These are phyloP conservation scores for Gallinago jamesoni DNA, from an alignment of 2,113 vertebrate genomes.

Conservation along the genomic window DNA sequence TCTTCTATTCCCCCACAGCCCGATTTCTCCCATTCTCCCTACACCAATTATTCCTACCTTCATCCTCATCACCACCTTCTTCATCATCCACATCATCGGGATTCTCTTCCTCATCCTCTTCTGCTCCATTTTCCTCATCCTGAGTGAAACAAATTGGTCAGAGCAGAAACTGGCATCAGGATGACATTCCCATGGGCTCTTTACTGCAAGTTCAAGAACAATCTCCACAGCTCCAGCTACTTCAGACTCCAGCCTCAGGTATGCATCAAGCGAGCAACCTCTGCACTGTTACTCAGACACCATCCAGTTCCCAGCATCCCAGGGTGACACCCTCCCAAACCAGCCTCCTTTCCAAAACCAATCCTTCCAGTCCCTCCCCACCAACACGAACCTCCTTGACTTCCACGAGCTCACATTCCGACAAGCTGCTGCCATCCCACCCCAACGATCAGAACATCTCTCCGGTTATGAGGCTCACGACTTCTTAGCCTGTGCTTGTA, in stretches of 20 bases:
- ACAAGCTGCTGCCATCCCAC: background rate
- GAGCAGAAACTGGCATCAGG: background rate
- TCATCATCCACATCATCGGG: constrained; percentile 80
- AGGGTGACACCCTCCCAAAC: background rate
- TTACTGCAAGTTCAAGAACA: background rate
- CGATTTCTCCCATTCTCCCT: background rate
- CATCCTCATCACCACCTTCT: constrained; percentile 76
- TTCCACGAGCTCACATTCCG: background rate
- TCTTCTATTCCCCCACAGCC: background rate
- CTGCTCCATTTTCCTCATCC: constrained; percentile 81
- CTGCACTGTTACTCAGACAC: background rate
- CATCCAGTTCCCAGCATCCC: background rate
- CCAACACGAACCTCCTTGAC: background rate
- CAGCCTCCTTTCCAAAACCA: background rate
- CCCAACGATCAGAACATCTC: background rate
- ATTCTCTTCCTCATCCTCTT: constrained; percentile 79
- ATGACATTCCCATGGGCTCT: background rate
- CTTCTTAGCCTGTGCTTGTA: background rate
- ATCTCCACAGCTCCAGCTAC: background rate
- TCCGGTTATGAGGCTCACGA: background rate
- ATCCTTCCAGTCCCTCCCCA: background rate
- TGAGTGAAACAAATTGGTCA: background rate
- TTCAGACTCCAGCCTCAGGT: background rate
- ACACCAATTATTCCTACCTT: constrained; percentile 55
- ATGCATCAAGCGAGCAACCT: background rate